These are phyloP conservation scores for Paramormyrops kingsleyae DNA, from an alignment of 2,113 vertebrate species.

Conservation along the genomic window DNA sequence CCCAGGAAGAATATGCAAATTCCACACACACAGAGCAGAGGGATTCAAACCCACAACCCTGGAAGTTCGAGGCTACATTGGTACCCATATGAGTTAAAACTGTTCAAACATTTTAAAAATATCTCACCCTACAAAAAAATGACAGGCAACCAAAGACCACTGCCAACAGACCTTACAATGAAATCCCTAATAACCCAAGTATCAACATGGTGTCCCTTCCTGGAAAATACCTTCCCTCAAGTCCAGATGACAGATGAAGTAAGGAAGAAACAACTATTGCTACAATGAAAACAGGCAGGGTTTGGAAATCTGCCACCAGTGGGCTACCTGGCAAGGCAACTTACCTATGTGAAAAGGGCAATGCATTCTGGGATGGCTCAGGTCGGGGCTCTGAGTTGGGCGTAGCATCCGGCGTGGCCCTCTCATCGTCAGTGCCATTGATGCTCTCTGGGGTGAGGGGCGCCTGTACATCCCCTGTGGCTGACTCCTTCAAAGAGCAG, in stretches of 20 bases:
- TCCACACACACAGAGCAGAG: background rate
- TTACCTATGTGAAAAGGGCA: constrained; percentile 89
- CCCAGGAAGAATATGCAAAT: background rate
- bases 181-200: background rate
- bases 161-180: background rate
- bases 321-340: background rate
- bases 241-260: background rate
- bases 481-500: constrained; percentile 72
- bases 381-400: constrained; percentile 74
- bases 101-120: background rate
- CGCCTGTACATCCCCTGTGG: constrained; percentile 80
- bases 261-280: background rate
- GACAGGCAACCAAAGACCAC: background rate
- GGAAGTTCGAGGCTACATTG: background rate
- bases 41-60: background rate
- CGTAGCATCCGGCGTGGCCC: constrained; percentile 63
- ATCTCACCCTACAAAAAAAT: background rate
- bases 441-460: constrained; percentile 84
- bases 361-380: constrained; percentile 81
- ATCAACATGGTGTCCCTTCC: background rate
- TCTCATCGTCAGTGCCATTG: constrained; percentile 88
- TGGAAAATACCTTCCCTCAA: background rate
- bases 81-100: background rate
- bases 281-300: background rate
- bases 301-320: background rate